These are phyloP conservation scores for Glaucidium brasilianum DNA, from an alignment of 2,113 vertebrate genomes.

Conservation along the genomic window DNA sequence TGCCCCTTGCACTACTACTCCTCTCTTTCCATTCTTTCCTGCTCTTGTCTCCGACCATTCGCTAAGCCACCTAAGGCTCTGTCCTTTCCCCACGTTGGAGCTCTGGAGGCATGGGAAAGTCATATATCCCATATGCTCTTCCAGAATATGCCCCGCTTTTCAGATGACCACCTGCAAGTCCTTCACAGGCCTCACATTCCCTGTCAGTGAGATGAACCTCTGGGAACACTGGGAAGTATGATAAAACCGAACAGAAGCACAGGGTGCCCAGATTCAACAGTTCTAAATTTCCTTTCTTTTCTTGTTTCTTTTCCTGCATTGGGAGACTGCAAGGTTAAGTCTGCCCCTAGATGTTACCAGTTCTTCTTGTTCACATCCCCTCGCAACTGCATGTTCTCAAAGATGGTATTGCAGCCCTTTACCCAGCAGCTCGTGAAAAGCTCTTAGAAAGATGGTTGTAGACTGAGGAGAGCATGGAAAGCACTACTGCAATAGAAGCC, in stretches of 20 bases:
- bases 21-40: background rate
- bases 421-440: background rate
- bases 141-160: background rate
- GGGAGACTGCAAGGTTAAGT: background rate
- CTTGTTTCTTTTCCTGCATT: background rate
- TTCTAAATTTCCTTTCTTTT: background rate
- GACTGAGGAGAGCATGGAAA: background rate
- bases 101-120: background rate
- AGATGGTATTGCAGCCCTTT: background rate
- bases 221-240: background rate
- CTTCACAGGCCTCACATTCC: accelerated
- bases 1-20: background rate
- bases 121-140: background rate
- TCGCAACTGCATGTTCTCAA: background rate
- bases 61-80: background rate
- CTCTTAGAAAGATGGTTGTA: background rate
- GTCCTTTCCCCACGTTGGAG: background rate
- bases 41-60: background rate
- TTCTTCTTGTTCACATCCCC: background rate
- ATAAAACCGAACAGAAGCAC: no score
- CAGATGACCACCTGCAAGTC: accelerated
- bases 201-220: background rate
- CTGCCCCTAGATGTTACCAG: background rate
- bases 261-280: background rate
- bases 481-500: background rate